These are phyloP conservation scores for Argopecten irradians DNA, from an alignment of 1,140 invertebrate genomes.

Conservation along the genomic window DNA sequence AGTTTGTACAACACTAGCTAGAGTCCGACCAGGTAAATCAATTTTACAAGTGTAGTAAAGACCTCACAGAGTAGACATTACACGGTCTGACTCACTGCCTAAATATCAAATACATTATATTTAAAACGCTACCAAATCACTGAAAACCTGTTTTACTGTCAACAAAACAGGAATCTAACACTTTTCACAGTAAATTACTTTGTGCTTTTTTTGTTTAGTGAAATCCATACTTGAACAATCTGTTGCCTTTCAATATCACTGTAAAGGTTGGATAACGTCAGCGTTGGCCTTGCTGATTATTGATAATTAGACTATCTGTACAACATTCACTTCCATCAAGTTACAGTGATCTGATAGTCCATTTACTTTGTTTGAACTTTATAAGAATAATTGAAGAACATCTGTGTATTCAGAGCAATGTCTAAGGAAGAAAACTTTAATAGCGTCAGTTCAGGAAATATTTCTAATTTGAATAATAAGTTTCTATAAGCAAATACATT, in stretches of 20 bases:
- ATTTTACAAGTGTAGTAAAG: not conserved
- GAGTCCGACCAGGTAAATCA: not conserved
- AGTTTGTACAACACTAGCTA: not conserved
- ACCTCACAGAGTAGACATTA: not conserved
- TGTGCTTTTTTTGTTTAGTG: not conserved
- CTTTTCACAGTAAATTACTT: not conserved
- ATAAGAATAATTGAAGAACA: too few relatives aligned
- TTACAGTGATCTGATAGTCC: too few relatives aligned
- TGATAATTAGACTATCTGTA: not conserved
- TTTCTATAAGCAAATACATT: too few relatives aligned
- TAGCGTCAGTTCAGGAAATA: too few relatives aligned
- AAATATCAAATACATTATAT: not conserved
- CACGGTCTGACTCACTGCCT: not conserved
- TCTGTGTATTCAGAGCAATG: too few relatives aligned
- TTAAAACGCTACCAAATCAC: not conserved
- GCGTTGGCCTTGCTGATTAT: not conserved
- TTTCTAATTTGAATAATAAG: too few relatives aligned
- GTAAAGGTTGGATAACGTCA: not conserved
- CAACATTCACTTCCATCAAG: not conserved
- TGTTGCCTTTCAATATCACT: not conserved
- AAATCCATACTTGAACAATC: constrained; percentile 11
- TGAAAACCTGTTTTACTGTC: not conserved
- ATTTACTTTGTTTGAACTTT: too few relatives aligned
- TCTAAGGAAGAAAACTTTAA: too few relatives aligned
- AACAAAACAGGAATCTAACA: constrained; percentile 6